These are phyloP conservation scores for Ceratosolen solmsi DNA, from an alignment of 1,140 invertebrate genomes.

Conservation along the genomic window DNA sequence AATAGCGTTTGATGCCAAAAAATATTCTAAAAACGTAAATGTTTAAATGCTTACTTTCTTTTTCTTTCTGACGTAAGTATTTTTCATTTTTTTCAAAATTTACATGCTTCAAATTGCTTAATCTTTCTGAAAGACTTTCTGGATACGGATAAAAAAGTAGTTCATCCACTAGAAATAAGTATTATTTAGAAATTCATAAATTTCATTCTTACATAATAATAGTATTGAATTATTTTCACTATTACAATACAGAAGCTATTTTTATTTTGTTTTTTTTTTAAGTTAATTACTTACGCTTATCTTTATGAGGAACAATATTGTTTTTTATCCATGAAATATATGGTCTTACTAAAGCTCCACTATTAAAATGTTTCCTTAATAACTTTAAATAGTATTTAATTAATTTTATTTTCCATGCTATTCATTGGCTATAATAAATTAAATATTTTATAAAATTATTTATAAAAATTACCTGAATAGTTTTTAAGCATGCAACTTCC, in stretches of 20 bases:
- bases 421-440: background rate
- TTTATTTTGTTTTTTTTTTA: conserved; percentile 15
- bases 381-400: conserved; percentile 50
- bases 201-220: background rate
- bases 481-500: conserved; percentile 29
- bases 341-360: conserved; percentile 58
- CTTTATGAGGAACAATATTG: conserved; percentile 50
- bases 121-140: conserved; percentile 52
- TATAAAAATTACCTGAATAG: conserved; percentile 45
- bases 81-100: conserved; percentile 58
- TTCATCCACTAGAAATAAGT: conserved; percentile 55
- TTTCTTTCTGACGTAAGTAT: conserved; percentile 52
- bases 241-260: background rate
- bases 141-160: conserved; percentile 63
- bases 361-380: conserved; percentile 50
- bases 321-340: conserved; percentile 61
- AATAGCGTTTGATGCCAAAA: too few relatives aligned
- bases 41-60: conserved; percentile 46
- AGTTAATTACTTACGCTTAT: conserved; percentile 47
- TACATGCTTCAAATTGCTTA: conserved; percentile 56
- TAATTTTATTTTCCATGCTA: background rate
- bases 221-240: conserved; percentile 6
- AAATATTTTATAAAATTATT: conserved; percentile 1
- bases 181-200: background rate
- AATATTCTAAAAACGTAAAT: too few relatives aligned